phyloP scores from a whole-genome alignment of 2,888 invertebrate species.

The Operophtera brumata region DNA sequence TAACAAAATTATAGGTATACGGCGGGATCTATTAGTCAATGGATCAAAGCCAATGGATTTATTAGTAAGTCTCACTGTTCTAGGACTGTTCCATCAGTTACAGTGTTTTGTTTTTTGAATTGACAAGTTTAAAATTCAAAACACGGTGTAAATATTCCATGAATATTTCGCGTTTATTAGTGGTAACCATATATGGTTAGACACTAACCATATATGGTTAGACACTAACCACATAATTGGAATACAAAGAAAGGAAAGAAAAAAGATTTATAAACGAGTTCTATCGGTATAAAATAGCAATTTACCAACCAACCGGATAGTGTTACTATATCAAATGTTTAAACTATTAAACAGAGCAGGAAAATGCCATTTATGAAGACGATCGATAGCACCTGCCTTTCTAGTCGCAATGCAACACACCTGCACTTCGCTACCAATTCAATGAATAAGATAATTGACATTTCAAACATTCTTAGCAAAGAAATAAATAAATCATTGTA shows the following conservation, averaged over 20 bases:
- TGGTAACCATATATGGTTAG: too few relatives aligned
- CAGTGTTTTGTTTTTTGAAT: too few relatives aligned
- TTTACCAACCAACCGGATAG: background rate
- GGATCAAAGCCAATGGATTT: too few relatives aligned
- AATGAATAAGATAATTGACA: slow-evolving; percentile 16
- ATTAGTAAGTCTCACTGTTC: too few relatives aligned
- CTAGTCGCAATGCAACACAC: slow-evolving; percentile 36
- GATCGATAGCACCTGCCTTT: slow-evolving; percentile 49
- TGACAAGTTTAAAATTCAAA: too few relatives aligned
- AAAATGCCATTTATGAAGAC: slow-evolving; percentile 28
- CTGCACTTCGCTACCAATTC: slow-evolving; percentile 31
- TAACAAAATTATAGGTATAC: too few relatives aligned
- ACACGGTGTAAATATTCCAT: too few relatives aligned
- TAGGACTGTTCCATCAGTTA: too few relatives aligned
- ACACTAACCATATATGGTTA: too few relatives aligned
- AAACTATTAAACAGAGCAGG: slow-evolving; percentile 45
- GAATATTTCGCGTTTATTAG: too few relatives aligned
- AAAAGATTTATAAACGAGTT: too few relatives aligned
- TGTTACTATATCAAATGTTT: slow-evolving; percentile 14
- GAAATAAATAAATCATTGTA: slow-evolving; percentile 15
- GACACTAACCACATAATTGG: background rate
- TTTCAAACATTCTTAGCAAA: slow-evolving; percentile 17
- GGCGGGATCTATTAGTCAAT: too few relatives aligned
- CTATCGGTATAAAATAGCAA: background rate
- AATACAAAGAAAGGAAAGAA: background rate